Evolutionary conservation across 2,888 invertebrate genomes (phyloP).

Genomic region (Bembecia ichneumoniformis): DNA sequence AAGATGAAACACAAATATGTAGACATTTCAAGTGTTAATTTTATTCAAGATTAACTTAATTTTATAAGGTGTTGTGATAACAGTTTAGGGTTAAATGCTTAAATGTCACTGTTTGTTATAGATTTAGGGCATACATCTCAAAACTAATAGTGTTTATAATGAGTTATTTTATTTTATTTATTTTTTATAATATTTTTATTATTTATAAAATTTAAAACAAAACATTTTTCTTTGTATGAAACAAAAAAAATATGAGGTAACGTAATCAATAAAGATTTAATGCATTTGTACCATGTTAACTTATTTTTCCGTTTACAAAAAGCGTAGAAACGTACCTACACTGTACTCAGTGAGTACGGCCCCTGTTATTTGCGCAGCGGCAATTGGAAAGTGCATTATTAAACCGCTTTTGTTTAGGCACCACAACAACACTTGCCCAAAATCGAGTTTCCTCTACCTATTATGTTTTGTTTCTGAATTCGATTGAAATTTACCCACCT

Average conservation of each 20-base stretch:
- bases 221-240: background rate
- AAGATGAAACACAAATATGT: no score
- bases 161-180: no score
- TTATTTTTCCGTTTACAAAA: background rate
- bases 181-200: no score
- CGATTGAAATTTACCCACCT: background rate
- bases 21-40: no score
- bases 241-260: background rate
- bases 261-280: background rate
- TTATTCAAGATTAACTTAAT: no score
- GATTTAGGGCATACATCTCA: no score
- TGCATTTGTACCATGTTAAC: background rate
- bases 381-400: constrained; percentile 74
- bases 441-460: constrained; percentile 19
- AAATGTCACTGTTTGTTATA: no score
- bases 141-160: no score
- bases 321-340: constrained; percentile 27
- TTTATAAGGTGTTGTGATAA: no score
- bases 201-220: no score
- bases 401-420: constrained; percentile 68
- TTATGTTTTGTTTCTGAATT: constrained; percentile 15
- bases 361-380: constrained; percentile 63
- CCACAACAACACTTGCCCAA: constrained; percentile 49
- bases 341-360: constrained; percentile 21
- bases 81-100: no score